Evolutionary conservation across 2,888 invertebrate species (phyloP).

Genomic region (Noctua janthe): DNA sequence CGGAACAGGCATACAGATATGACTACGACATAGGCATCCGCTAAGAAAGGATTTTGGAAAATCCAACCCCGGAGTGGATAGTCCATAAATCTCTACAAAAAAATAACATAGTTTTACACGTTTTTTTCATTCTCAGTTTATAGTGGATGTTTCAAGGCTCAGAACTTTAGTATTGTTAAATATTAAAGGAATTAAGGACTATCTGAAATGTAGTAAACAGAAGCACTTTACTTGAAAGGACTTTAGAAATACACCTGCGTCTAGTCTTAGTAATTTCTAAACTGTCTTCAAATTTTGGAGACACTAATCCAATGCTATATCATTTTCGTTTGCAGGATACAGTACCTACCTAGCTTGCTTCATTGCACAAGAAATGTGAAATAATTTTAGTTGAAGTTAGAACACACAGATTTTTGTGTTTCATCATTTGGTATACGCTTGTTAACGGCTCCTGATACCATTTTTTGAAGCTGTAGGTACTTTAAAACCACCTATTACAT

Average conservation of each 20-base stretch:
- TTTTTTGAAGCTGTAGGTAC: background rate
- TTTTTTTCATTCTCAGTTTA: background rate
- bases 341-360: background rate
- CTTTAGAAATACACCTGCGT: constrained; percentile 60
- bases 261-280: constrained; percentile 13
- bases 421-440: background rate
- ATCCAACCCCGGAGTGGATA: background rate
- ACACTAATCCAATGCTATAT: background rate
- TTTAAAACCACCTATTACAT: background rate
- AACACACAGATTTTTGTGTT: background rate
- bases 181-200: constrained; percentile 45
- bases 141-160: constrained; percentile 2
- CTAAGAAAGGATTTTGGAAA: background rate
- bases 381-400: background rate
- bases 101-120: background rate
- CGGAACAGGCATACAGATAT: background rate
- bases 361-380: background rate
- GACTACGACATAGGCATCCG: background rate
- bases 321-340: constrained; percentile 1
- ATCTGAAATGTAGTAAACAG: constrained; percentile 50
- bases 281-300: constrained; percentile 31
- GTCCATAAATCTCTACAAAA: background rate
- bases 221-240: constrained; percentile 49
- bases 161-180: constrained; percentile 41
- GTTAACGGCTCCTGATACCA: background rate